A percentile compares a stretch with the other conserved stretches of the same genome.
These are phyloP conservation scores for Drosophila demipolita DNA, from an alignment of 2,888 invertebrate species.

Conservation along the genomic window DNA sequence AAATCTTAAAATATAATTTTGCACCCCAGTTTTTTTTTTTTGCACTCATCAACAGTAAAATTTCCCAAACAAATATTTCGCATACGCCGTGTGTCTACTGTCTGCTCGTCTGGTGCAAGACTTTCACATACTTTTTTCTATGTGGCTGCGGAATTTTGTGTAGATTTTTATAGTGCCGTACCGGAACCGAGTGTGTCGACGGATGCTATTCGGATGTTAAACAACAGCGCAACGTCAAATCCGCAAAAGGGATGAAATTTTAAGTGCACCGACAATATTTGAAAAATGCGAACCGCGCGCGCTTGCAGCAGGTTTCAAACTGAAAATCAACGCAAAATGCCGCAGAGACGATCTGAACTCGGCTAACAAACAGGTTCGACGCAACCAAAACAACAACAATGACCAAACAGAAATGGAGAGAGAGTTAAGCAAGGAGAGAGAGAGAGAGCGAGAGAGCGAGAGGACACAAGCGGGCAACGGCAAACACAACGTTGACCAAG, in stretches of 20 bases:
- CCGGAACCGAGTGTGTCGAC: conserved; percentile 66
- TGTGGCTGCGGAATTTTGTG: conserved; percentile 64
- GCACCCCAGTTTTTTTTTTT: conserved; percentile 44
- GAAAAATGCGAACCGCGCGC: conserved; percentile 62
- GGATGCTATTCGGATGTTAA: conserved; percentile 58
- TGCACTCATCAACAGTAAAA: conserved; percentile 30
- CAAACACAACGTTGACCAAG: conserved; percentile 32
- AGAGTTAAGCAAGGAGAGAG: background rate
- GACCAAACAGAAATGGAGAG: conserved; percentile 17
- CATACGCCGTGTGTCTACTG: conserved; percentile 61
- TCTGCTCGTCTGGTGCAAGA: conserved; percentile 22
- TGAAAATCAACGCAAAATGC: conserved; percentile 63
- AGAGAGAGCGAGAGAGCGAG: background rate
- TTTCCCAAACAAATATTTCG: conserved; percentile 53
- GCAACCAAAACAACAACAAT: conserved; percentile 45
- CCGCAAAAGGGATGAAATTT: conserved; percentile 14
- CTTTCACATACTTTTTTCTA: conserved; percentile 71
- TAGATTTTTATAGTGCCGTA: conserved; percentile 49
- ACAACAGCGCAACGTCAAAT: conserved; percentile 25
- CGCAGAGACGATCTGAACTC: conserved; percentile 42
- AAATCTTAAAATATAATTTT: conserved; percentile 39
- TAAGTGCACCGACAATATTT: background rate
- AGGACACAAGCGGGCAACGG: conserved; percentile 24
- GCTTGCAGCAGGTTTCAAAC: conserved; percentile 66
- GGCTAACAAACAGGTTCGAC: conserved; percentile 74